phyloP scores from a whole-genome alignment of 2,888 invertebrate genomes.

The Macroteleia sp. region DNA sequence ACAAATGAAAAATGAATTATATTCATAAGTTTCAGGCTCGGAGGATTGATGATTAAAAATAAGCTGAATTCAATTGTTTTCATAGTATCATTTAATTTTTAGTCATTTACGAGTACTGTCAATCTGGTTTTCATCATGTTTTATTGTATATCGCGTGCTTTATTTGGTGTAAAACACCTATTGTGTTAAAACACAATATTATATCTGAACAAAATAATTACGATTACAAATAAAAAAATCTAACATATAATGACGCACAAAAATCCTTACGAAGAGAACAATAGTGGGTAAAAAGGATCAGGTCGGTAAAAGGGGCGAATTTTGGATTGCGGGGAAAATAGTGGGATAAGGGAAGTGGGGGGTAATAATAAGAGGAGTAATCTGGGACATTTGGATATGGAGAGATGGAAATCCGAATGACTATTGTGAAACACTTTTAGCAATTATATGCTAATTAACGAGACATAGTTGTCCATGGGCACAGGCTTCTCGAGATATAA shows the following conservation, averaged over 20 bases:
- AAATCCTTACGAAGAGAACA: slow-evolving; percentile 80
- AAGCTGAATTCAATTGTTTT: slow-evolving; percentile 35
- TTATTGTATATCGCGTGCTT: slow-evolving; percentile 32
- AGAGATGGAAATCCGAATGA: slow-evolving; percentile 74
- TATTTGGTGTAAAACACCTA: slow-evolving; percentile 24
- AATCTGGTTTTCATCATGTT: not conserved
- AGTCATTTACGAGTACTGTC: slow-evolving; percentile 41
- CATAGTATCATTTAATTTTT: slow-evolving; percentile 10
- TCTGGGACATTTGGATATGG: slow-evolving; percentile 67
- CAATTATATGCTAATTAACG: slow-evolving; percentile 75
- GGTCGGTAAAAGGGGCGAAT: too few species aligned
- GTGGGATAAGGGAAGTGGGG: slow-evolving; percentile 55
- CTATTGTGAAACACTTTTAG: slow-evolving; percentile 73
- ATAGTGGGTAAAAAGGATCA: slow-evolving; percentile 71
- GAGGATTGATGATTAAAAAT: slow-evolving; percentile 37
- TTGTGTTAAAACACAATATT: slow-evolving; percentile 34
- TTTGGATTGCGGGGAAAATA: slow-evolving; percentile 27
- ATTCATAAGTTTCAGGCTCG: slow-evolving; percentile 37
- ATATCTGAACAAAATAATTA: slow-evolving; percentile 21
- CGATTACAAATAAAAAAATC: slow-evolving; percentile 24
- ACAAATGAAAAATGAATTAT: slow-evolving; percentile 10
- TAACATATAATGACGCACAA: slow-evolving; percentile 72
- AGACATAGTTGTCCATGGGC: slow-evolving; percentile 73
- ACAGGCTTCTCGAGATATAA: slow-evolving; percentile 81
- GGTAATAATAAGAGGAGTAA: slow-evolving; percentile 72